Conservation (phyloP, 2,888 invertebrate species). For the Aplocera efformata region DNA sequence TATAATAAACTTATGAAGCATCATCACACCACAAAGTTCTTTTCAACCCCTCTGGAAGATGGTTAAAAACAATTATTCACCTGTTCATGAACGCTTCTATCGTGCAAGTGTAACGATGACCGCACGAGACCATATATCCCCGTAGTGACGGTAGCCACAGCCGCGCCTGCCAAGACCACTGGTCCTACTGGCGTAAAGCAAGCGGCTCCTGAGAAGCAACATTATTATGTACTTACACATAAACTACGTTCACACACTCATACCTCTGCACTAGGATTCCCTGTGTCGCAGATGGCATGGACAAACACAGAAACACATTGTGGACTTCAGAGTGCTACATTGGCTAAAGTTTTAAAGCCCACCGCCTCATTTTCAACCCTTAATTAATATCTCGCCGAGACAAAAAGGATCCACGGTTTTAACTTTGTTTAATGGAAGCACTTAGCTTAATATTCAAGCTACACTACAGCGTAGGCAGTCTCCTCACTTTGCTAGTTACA, state of each 20-base stretch:
- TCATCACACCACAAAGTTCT: too few relatives aligned
- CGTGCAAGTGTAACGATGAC: conserved; percentile 69
- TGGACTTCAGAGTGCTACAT: background rate
- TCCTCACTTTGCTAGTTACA: too few relatives aligned
- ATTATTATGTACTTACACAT: background rate
- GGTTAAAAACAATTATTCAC: too few relatives aligned
- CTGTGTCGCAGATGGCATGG: too few relatives aligned
- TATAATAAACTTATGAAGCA: too few relatives aligned
- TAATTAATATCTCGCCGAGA: conserved; percentile 5
- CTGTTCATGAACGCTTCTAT: conserved; percentile 74
- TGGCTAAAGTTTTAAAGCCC: background rate
- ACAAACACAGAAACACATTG: too few relatives aligned
- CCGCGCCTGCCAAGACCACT: conserved; percentile 67
- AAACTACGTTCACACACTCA: too few relatives aligned
- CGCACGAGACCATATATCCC: conserved; percentile 76
- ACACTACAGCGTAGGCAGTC: too few relatives aligned
- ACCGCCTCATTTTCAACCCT: conserved; percentile 3
- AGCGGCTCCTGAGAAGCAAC: conserved; percentile 56
- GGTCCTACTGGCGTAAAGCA: conserved; percentile 75
- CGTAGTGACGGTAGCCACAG: conserved; percentile 65
- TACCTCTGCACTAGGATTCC: too few relatives aligned
- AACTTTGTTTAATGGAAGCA: conserved; percentile 16
- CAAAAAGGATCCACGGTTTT: conserved; percentile 11
- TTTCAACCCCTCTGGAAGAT: too few relatives aligned
- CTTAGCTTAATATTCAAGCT: conserved; percentile 3